A percentile compares a stretch with the other conserved stretches of the same genome.
phyloP scores from a whole-genome alignment of 2,113 vertebrate genomes.

The Struthidea cinerea region DNA sequence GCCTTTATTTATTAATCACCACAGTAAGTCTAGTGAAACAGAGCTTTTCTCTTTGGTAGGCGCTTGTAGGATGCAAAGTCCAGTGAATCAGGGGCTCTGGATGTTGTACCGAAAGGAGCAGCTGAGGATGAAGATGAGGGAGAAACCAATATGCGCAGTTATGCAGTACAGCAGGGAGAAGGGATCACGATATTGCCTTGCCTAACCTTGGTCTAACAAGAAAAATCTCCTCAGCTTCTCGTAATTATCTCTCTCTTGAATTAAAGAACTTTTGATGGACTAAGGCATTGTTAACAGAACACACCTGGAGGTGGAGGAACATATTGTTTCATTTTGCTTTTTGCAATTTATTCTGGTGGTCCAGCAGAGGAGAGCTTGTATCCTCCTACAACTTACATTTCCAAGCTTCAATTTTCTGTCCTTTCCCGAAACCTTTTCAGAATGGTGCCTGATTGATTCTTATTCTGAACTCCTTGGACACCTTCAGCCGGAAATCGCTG shows the following conservation, averaged over 20 bases:
- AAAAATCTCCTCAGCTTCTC: neutral
- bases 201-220: neutral
- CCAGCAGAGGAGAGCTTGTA: neutral
- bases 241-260: neutral
- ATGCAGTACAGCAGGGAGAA: neutral
- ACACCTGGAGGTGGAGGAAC: neutral
- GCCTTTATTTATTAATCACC: neutral
- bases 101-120: neutral
- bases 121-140: neutral
- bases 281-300: neutral
- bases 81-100: neutral
- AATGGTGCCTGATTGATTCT: neutral
- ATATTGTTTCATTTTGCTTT: neutral
- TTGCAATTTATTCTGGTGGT: neutral
- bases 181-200: neutral
- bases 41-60: neutral
- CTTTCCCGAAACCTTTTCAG: neutral
- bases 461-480: neutral
- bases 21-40: neutral
- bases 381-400: neutral
- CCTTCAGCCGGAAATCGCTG: neutral
- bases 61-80: neutral
- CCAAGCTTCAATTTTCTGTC: neutral
- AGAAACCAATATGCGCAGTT: neutral
- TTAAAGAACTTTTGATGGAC: neutral